These are phyloP conservation scores for Pocillopora meandrina DNA, from an alignment of 92 coral and sea anemone species.

Conservation along the genomic window DNA sequence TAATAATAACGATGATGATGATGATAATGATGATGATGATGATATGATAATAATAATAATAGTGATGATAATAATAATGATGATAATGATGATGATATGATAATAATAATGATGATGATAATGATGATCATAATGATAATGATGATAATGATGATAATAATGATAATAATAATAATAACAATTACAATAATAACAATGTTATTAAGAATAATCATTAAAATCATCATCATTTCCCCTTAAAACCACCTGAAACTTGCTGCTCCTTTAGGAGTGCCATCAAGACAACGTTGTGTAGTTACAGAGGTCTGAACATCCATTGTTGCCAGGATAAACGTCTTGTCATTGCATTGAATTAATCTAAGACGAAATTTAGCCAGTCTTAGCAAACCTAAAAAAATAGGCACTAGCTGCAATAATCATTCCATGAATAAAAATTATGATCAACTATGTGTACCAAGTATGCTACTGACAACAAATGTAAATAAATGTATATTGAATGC, in stretches of 20 bases:
- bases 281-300: not conserved
- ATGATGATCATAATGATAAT: not conserved
- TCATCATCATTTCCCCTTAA: too few species aligned
- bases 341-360: slow-evolving; percentile 17
- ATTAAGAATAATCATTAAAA: not conserved
- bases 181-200: not conserved
- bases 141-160: not conserved
- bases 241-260: slow-evolving; percentile 24
- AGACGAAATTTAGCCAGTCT: not conserved
- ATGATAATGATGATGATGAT: not conserved
- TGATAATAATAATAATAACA: not conserved
- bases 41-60: not conserved
- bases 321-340: not conserved
- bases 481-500: too few species aligned
- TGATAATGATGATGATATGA: not conserved
- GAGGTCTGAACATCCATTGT: slow-evolving; percentile 31
- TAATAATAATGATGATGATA: not conserved
- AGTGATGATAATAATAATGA: not conserved
- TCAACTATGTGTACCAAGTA: too few species aligned
- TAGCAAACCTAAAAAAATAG: not conserved
- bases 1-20: not conserved
- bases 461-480: too few species aligned
- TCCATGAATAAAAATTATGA: too few species aligned
- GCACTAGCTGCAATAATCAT: too few species aligned
- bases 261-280: slow-evolving; percentile 30